Conservation (phyloP, 2,888 invertebrate species). For the Frankliniella intonsa region DNA sequence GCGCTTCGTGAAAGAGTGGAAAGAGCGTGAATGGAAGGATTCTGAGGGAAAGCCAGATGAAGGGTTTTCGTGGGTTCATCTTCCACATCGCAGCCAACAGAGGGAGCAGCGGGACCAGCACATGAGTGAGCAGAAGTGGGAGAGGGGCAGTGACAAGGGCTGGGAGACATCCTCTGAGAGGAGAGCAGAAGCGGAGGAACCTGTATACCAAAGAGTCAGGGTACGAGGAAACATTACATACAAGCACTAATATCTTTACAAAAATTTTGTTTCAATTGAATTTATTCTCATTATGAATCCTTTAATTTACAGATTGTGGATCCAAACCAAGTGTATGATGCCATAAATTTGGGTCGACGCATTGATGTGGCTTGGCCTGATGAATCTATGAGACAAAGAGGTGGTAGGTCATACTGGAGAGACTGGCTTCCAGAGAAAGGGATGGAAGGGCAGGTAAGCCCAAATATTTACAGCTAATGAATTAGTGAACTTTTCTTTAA, state of each 20-base stretch:
- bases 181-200: conserved; percentile 45
- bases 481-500: background rate
- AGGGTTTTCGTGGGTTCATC: background rate
- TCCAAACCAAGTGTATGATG: conserved; percentile 76
- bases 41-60: conserved; percentile 40
- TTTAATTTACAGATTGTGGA: conserved; percentile 49
- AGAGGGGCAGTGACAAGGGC: conserved; percentile 42
- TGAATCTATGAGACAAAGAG: conserved; percentile 78
- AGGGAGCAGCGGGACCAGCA: conserved; percentile 38
- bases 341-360: conserved; percentile 80
- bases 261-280: conserved; percentile 28
- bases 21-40: conserved; percentile 36
- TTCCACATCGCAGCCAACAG: background rate
- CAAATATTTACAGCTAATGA: conserved; percentile 9
- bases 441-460: conserved; percentile 78
- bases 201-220: conserved; percentile 54
- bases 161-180: conserved; percentile 46
- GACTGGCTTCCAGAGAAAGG: conserved; percentile 86
- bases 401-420: conserved; percentile 84
- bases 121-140: conserved; percentile 43
- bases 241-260: background rate
- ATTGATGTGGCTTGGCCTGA: conserved; percentile 96
- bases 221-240: conserved; percentile 44
- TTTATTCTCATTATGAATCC: background rate
- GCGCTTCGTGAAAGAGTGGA: conserved; percentile 46